phyloP scores from a whole-genome alignment of 1,140 invertebrate species.

The Hylaeus anthracinus region DNA sequence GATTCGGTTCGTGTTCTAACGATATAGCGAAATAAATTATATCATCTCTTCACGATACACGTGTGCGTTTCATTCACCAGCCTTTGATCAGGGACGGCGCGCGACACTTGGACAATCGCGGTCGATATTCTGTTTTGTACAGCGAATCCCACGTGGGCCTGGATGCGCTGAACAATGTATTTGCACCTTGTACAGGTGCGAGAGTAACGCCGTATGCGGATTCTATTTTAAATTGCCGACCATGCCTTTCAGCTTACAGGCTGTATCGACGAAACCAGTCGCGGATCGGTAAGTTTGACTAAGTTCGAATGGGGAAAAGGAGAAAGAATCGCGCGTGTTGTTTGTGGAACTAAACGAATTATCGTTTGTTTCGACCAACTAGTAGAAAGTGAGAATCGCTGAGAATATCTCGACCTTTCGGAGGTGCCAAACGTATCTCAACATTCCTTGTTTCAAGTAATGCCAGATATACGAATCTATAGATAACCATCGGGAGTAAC shows the following conservation, averaged over 20 bases:
- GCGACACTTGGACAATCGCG: too few species aligned
- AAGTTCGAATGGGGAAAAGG: background rate
- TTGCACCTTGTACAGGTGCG: too few species aligned
- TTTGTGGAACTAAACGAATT: background rate
- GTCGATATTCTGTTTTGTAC: too few species aligned
- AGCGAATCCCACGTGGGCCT: too few species aligned
- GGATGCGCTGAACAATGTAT: too few species aligned
- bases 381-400: background rate
- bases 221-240: too few species aligned
- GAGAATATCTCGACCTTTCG: background rate
- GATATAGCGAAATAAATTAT: conserved; percentile 81
- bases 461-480: background rate
- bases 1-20: conserved; percentile 79
- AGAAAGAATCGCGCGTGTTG: background rate
- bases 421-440: background rate
- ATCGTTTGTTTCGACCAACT: background rate
- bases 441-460: background rate
- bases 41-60: conserved; percentile 65
- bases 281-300: too few species aligned
- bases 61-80: conserved; percentile 21
- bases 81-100: background rate
- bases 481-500: background rate
- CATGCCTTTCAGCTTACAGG: too few species aligned
- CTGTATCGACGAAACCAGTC: too few species aligned
- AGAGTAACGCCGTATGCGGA: too few species aligned